Evolutionary conservation across 2,797 vertebrate genomes (phyloP), one percentile per base, ranked within the genome.

Genomic region (Bradypodion pumilum): DNA sequence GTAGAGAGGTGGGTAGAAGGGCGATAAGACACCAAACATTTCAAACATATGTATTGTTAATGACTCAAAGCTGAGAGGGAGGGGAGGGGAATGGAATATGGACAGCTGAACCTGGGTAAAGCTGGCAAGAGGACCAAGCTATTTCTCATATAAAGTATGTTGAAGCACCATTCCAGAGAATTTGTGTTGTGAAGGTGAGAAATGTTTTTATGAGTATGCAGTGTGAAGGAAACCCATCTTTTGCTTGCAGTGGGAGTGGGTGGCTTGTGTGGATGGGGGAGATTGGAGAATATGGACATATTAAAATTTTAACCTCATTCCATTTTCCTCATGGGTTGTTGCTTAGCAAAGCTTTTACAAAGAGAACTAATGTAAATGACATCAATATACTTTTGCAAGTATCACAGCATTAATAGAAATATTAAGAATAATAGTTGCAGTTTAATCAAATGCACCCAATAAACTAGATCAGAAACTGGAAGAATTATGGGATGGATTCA

Each of bases 191-290:
- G 74, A 89, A 90, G 32, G 16, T 82, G 89, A 89, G 56, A 40
- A n/a, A 44, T 89, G 49, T 16, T 37, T 63, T 63, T 60, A 40
- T 46, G 37, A 12, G 35, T 27, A 37, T 27, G 19, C 42, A 74
- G 86, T 88, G 80, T 46, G 84, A 90, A 60, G 23, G 84, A 87
- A 85, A 37, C 82, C 73, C 40, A 85, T 82, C 52, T 84, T 85
- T 75, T 86, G 89, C 44, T 70, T 87, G 82, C 86, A 66, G 92
- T 1, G 65, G 89, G 82, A 89, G 80, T 85, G 79, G 85, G 80
- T 89, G 74, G 85, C 68, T 70, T 68, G 56, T 74, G 86, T 78
- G 87, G 74, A 56, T 62, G 81, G 69, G 65, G 68, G 70, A 81
- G 74, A 90, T 0, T 0, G 60, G 73, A 74, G 84, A 87, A 81